These are phyloP conservation scores for Chaenodraco wilsoni DNA, from an alignment of 2,797 vertebrate species.

Conservation along the genomic window DNA sequence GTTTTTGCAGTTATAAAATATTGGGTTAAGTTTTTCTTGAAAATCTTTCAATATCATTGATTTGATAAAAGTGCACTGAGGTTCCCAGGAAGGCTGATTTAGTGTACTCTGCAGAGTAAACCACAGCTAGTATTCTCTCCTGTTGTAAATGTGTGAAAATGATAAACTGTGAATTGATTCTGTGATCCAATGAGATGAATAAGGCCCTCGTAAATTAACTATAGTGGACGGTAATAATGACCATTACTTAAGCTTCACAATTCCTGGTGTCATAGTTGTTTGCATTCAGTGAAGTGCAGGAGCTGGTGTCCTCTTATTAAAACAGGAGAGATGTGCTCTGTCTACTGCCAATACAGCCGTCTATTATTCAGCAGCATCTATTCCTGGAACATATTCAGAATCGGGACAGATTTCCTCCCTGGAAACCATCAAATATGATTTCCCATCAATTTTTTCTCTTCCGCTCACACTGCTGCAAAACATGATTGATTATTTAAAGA, in stretches of 20 bases:
- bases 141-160: conserved; percentile 11
- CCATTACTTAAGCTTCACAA: conserved; percentile 42
- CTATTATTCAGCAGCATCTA: conserved; percentile 54
- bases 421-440: conserved; percentile 63
- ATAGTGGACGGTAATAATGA: conserved; percentile 20
- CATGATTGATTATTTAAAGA: conserved; percentile 66
- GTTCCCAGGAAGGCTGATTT: conserved; percentile 3
- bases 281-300: conserved; percentile 10
- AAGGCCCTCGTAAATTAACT: conserved; percentile 16
- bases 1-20: not conserved
- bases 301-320: conserved; percentile 40
- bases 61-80: not conserved
- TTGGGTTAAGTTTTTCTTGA: not conserved
- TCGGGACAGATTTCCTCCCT: conserved; percentile 43
- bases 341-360: conserved; percentile 32
- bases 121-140: not conserved
- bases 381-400: conserved; percentile 53
- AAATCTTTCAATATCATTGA: not conserved
- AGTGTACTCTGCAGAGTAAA: not conserved
- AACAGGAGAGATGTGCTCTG: conserved; percentile 21
- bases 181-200: conserved; percentile 34
- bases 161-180: conserved; percentile 31
- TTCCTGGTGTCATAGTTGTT: conserved; percentile 39
- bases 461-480: conserved; percentile 37
- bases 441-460: conserved; percentile 42